phyloP scores from a whole-genome alignment of 2,797 vertebrate genomes.

The Gila robusta region DNA sequence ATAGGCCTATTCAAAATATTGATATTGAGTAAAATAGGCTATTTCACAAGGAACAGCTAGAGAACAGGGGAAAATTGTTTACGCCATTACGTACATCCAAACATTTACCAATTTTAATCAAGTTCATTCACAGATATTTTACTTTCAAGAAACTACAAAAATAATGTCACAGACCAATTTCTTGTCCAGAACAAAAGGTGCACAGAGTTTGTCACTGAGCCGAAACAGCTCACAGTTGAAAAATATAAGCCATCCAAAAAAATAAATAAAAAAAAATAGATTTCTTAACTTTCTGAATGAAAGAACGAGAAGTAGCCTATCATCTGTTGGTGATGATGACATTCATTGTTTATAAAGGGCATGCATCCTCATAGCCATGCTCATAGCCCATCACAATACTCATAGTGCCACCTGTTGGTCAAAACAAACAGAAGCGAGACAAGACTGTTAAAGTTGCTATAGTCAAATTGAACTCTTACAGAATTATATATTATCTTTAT shows the following conservation, averaged over 20 bases:
- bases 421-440: conserved; percentile 57
- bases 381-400: conserved; percentile 63
- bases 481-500: not conserved
- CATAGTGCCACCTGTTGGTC: conserved; percentile 84
- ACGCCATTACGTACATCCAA: not conserved
- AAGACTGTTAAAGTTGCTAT: not conserved
- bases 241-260: not conserved
- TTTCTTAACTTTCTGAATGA: conserved; percentile 13
- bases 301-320: conserved; percentile 1
- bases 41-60: not conserved
- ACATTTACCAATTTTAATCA: not conserved
- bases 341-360: conserved; percentile 4
- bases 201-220: not conserved
- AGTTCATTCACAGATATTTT: not conserved
- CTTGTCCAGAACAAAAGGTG: not conserved
- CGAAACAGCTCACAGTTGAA: not conserved
- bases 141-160: conserved; percentile 3
- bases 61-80: not conserved
- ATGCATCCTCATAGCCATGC: not conserved
- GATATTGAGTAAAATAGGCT: not conserved
- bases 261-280: too few relatives aligned
- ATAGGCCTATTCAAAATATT: not conserved
- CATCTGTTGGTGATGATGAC: conserved; percentile 3
- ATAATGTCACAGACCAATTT: not conserved
- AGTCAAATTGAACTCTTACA: too few relatives aligned